Conservation (phyloP, 2,797 vertebrate genomes). For the Chelon labrosus region DNA sequence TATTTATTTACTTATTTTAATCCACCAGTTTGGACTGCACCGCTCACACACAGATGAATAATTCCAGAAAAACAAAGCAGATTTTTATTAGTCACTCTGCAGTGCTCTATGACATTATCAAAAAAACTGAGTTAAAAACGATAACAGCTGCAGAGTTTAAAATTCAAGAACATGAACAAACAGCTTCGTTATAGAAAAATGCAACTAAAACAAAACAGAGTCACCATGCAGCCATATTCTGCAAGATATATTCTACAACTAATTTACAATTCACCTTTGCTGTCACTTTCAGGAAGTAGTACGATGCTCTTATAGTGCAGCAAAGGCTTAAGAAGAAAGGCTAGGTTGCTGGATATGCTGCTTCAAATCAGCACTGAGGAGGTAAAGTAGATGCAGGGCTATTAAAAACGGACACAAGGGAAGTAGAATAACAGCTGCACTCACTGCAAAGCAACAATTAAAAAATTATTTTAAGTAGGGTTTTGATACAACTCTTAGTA, state of each 20-base stretch:
- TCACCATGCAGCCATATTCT: background rate
- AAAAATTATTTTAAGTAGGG: too few relatives aligned
- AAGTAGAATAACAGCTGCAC: too few relatives aligned
- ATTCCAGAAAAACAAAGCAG: background rate
- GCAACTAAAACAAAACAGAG: background rate
- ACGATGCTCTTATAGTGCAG: too few relatives aligned
- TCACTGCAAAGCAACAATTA: too few relatives aligned
- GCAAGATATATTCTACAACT: background rate
- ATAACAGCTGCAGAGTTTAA: background rate
- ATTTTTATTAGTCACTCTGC: background rate
- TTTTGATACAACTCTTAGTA: too few relatives aligned
- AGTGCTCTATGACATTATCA: too few relatives aligned
- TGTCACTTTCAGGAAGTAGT: too few relatives aligned
- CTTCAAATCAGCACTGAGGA: too few relatives aligned
- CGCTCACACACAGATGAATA: constrained; percentile 4
- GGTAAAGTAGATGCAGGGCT: too few relatives aligned
- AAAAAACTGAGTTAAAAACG: background rate
- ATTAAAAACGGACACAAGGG: too few relatives aligned
- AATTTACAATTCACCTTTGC: background rate
- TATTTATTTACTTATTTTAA: constrained; percentile 1
- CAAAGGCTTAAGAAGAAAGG: too few relatives aligned
- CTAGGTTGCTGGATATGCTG: too few relatives aligned
- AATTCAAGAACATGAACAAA: background rate
- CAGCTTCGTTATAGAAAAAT: background rate
- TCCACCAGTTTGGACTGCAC: constrained; percentile 11